Conservation (phyloP, 2,797 vertebrate genomes). For the Antrozous pallidus region DNA sequence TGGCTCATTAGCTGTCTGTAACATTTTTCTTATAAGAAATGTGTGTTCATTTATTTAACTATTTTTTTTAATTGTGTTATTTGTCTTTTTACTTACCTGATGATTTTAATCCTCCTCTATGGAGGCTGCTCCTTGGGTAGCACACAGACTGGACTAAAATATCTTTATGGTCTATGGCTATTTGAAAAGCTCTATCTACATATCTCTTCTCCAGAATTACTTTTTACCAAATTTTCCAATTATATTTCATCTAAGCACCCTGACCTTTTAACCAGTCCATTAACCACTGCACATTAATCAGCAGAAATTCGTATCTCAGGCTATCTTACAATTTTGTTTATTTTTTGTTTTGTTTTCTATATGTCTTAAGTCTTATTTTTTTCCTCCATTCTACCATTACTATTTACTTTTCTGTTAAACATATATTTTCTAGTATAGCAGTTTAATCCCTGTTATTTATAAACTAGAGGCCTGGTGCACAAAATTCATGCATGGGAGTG, state of each 20-base stretch:
- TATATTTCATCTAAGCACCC: neutral
- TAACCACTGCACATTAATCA: neutral
- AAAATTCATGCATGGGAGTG: too few relatives aligned
- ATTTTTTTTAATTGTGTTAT: neutral
- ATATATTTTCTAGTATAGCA: neutral
- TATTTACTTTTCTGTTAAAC: neutral
- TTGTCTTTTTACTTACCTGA: neutral
- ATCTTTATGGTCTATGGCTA: neutral
- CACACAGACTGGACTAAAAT: neutral
- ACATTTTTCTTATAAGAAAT: neutral
- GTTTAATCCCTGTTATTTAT: neutral
- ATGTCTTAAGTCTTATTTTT: neutral
- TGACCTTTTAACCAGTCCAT: neutral
- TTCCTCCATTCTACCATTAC: neutral
- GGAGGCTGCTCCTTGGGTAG: neutral
- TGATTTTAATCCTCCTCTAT: neutral
- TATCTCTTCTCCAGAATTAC: neutral
- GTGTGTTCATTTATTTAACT: neutral
- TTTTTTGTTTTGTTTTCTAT: neutral
- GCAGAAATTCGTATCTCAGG: neutral
- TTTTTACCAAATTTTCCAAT: neutral
- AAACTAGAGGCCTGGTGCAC: too few relatives aligned
- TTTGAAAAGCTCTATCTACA: neutral
- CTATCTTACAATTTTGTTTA: neutral
- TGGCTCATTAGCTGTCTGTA: neutral